Evolutionary conservation across 2,113 vertebrate genomes (phyloP).

Genomic region (Syngnathus typhle): DNA sequence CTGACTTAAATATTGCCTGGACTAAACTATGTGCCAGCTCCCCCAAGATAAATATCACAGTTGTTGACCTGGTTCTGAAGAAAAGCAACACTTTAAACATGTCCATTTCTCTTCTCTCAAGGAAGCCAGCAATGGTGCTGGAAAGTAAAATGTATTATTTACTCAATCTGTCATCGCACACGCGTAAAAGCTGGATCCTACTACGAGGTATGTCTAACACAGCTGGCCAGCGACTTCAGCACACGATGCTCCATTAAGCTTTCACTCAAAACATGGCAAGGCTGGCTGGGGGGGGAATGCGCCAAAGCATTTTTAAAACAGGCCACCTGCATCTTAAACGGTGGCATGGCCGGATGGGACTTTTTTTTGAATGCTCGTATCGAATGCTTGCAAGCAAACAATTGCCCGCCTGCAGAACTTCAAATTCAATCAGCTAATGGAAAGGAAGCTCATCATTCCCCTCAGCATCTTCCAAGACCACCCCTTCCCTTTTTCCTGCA

Average conservation of each 20-base stretch:
- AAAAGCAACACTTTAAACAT: constrained; percentile 46
- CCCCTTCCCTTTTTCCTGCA: constrained; percentile 45
- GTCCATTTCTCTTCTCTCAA: constrained; percentile 23
- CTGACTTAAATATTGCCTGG: constrained; percentile 1
- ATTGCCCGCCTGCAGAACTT: constrained; percentile 44
- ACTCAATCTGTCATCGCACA: constrained; percentile 64
- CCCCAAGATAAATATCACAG: constrained; percentile 24
- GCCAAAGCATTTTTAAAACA: constrained; percentile 30
- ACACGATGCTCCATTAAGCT: constrained; percentile 63
- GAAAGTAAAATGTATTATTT: constrained; percentile 60
- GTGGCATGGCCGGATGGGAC: constrained; percentile 24
- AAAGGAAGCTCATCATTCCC: constrained; percentile 41
- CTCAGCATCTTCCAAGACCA: constrained; percentile 1
- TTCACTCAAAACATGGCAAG: constrained; percentile 58
- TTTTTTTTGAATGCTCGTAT: constrained; percentile 23
- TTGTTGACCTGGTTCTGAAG: constrained; percentile 54
- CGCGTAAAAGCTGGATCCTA: constrained; percentile 50
- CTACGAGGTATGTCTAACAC: constrained; percentile 48
- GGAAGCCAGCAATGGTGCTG: constrained; percentile 19
- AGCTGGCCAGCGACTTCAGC: constrained; percentile 42
- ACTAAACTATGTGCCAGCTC: constrained; percentile 20
- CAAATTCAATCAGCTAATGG: constrained; percentile 74
- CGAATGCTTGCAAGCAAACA: constrained; percentile 42
- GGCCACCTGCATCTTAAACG: constrained; percentile 21
- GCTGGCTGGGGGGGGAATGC: constrained; percentile 22